These are phyloP conservation scores for Leucoraja erinaceus DNA, from an alignment of 2,113 vertebrate species.

Conservation along the genomic window DNA sequence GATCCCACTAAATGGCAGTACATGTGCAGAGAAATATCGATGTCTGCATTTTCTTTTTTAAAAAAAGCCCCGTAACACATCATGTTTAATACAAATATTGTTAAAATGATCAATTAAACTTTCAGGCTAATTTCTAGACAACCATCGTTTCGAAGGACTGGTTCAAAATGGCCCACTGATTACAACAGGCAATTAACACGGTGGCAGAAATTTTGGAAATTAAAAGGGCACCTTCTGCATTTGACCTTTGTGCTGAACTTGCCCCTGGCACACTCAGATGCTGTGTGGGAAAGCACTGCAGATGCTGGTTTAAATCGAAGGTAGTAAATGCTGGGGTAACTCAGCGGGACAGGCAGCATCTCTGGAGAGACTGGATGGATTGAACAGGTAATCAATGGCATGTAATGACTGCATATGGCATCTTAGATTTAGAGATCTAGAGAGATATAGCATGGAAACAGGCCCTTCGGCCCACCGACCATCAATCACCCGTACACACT, in stretches of 20 bases:
- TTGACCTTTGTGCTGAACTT: background rate
- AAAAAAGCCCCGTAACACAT: background rate
- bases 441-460: too few relatives aligned
- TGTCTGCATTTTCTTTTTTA: background rate
- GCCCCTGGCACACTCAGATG: too few relatives aligned
- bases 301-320: too few relatives aligned
- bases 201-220: background rate
- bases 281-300: too few relatives aligned
- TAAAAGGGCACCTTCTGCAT: background rate
- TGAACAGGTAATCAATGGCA: background rate
- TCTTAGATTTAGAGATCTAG: too few relatives aligned
- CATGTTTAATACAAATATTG: background rate
- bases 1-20: background rate
- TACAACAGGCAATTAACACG: background rate
- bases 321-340: too few relatives aligned
- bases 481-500: too few relatives aligned
- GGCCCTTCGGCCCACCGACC: too few relatives aligned
- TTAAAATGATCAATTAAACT: background rate
- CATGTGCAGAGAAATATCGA: background rate
- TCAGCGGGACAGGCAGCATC: too few relatives aligned
- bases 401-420: background rate
- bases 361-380: too few relatives aligned
- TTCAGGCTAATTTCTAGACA: background rate
- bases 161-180: background rate
- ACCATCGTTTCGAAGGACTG: too few relatives aligned